Base-by-base conservation (phyloP, 2,113 vertebrate genomes). In the Choloepus hoffmanni region DNA sequence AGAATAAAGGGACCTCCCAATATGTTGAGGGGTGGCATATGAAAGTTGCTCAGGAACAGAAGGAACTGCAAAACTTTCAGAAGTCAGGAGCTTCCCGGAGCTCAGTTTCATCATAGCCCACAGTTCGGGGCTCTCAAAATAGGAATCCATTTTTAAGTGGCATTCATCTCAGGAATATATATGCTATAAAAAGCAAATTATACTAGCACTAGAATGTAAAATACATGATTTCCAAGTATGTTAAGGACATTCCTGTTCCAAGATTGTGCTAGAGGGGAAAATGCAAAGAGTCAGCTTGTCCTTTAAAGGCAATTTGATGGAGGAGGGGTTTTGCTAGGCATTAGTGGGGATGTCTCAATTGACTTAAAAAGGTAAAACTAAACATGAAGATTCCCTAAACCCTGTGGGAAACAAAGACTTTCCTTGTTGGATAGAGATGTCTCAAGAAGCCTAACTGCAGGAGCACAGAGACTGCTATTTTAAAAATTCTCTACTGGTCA, bases 71-170 rank as follows among this genome's bases (percentile, higher is more conserved):
- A 86, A 86, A 65, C 5, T 63, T 92, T 93, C 84, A 76, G 76
- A 85, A 91, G 84, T 83, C 78, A 68, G 88, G 93, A 96, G 83
- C 62, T 96, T 68, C 94, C 95, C 92, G 21, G 85, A 50, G 50
- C 86, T 96, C 45, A 30, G 24, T 76, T 94, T 92, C 70, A 89
- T 55, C 91, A 33, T 40, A 95, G 86, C 95, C 95, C 89, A 92
- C 90, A 94, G 86, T 95, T 94, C 93, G 84, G 70, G 53, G 48
- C 45, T 96, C 95, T 94, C 89, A 97, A 97, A 97, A 97, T 96
- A 97, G 89, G 53, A 93, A 95, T 93, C 96, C 92, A 95, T 97
- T 96, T 97, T 95, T 96, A 97, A 96, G 81, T 95, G 92, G 95
- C 95, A 97, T 97, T 97, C 95, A 94, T 94, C 94, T 87, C 92